These are phyloP conservation scores for Protobothrops mucrosquamatus DNA, from an alignment of 2,113 vertebrate genomes.

Conservation along the genomic window DNA sequence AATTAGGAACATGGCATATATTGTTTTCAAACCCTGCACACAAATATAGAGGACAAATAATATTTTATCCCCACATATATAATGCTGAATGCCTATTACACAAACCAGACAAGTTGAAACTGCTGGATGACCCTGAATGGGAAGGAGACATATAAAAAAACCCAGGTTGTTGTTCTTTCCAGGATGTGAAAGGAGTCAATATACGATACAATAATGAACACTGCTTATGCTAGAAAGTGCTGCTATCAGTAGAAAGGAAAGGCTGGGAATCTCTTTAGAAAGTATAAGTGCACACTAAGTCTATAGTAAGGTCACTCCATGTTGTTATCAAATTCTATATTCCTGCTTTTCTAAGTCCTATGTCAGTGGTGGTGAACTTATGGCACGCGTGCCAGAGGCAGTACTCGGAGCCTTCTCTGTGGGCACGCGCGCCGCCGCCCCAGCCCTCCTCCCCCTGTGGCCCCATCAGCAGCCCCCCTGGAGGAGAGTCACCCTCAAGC, in stretches of 20 bases:
- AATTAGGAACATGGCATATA: not conserved
- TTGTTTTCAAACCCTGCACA: not conserved
- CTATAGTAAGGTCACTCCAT: not conserved
- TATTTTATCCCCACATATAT: not conserved
- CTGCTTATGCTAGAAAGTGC: not conserved
- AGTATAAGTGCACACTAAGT: not conserved
- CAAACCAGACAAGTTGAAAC: not conserved
- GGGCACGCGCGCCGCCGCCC: too few relatives aligned
- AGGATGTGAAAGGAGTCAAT: not conserved
- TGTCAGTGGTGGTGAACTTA: not conserved
- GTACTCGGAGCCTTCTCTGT: too few relatives aligned
- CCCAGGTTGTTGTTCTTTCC: not conserved
- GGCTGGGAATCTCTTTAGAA: not conserved
- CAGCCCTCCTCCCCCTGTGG: too few relatives aligned
- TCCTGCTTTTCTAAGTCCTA: not conserved
- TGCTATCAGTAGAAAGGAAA: not conserved
- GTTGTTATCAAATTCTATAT: not conserved
- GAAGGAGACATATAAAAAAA: too few relatives aligned
- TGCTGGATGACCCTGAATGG: too few relatives aligned
- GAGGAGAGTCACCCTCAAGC: too few relatives aligned
- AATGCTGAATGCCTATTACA: not conserved
- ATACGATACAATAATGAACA: not conserved
- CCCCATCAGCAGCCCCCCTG: too few relatives aligned
- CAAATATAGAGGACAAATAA: not conserved
- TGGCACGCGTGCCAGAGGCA: too few relatives aligned